These are phyloP conservation scores for Selene dorsalis DNA, from an alignment of 2,797 vertebrate genomes.

Conservation along the genomic window DNA sequence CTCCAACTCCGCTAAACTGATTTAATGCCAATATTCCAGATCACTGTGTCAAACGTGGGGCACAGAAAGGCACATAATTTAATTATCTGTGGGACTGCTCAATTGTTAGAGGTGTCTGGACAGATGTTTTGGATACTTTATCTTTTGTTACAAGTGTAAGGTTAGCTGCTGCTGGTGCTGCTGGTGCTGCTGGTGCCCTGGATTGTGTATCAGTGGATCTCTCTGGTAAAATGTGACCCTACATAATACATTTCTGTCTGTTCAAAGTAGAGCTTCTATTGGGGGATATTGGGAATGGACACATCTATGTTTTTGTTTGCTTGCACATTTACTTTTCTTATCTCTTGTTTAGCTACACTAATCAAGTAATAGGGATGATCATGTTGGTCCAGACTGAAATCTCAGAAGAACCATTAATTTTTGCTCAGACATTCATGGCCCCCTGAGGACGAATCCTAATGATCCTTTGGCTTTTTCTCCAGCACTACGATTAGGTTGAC, in stretches of 20 bases:
- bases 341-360: not conserved
- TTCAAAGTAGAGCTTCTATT: not conserved
- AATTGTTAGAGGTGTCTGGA: constrained; percentile 7
- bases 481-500: not conserved
- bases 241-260: not conserved
- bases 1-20: constrained; percentile 7
- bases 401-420: not conserved
- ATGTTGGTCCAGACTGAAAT: not conserved
- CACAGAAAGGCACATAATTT: constrained; percentile 5
- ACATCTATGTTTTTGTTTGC: not conserved
- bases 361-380: too few relatives aligned
- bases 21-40: constrained; percentile 12
- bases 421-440: not conserved
- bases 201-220: not conserved
- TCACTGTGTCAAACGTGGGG: constrained; percentile 18
- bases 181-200: not conserved
- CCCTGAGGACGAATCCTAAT: not conserved
- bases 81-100: not conserved
- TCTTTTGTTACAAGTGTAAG: not conserved
- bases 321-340: not conserved
- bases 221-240: not conserved
- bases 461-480: not conserved
- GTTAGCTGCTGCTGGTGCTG: not conserved
- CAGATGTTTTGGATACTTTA: constrained; percentile 4
- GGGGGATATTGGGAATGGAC: not conserved